Base-by-base conservation (phyloP, 2,797 vertebrate genomes). In the Denticeps clupeoides region DNA sequence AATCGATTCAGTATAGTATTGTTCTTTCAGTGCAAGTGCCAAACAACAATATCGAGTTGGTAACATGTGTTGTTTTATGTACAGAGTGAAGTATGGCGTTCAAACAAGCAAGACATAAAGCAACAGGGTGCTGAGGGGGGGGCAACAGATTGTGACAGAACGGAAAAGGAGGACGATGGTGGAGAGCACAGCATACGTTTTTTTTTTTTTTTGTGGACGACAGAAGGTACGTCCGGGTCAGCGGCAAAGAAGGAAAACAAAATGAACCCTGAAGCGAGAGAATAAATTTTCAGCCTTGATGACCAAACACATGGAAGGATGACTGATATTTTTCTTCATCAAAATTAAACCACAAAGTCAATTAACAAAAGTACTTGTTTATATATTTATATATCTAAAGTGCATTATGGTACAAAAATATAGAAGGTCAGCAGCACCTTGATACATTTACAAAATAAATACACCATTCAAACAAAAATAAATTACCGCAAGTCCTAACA, bases 331-430 rank as follows among this genome's bases (percentile, higher is more conserved):
- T 82, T 38, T 80, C 85, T 85, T 84, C 80, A 82, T 81, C 81
- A 82, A 82, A 82, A 72, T 80, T 70, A 79, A 38, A 83, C 75
- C 82, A 89, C 83, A 83, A 82, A 74, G 64, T 82, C 79, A 83
- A 75, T 75, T 75, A 74, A 80, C 84, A 80, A 77, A 66, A 77
- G 75, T 75, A 83, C 74, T 88, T 74, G 70, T 73, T 70, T 77
- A 87, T 86, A 87, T 85, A 84, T 89, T 72, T 72, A 84, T 86
- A 89, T 86, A 82, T 83, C 84, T 94, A 97, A 95, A 97, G 93
- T 97, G 91, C 93, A 91, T 89, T 90, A 93, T 86, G 80, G 92
- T 93, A 93, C 88, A 91, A 93, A 90, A 83, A 82, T 87, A 87
- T 81, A 89, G 83, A 85, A 89, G 88, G 82, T 90, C 90, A 91